A percentile compares a stretch with the other conserved stretches of the same genome.
Evolutionary conservation across 2,888 invertebrate species (phyloP).

Genomic region (Petrolisthes cinctipes): DNA sequence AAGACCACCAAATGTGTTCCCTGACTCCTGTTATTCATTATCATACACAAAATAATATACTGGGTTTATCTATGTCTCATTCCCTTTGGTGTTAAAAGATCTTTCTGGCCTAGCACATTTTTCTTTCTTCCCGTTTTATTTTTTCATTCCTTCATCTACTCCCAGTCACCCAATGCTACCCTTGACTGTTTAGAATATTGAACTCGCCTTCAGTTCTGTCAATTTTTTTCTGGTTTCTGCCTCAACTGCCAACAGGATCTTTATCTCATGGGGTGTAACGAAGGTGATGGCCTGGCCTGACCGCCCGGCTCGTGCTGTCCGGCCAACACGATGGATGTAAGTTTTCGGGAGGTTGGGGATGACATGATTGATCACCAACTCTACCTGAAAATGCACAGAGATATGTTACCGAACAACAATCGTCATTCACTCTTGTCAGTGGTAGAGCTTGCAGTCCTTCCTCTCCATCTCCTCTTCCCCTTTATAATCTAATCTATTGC

Average conservation of each 20-base stretch:
- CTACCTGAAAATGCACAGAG: constrained; percentile 76
- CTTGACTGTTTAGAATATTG: too few species aligned
- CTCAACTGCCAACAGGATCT: constrained; percentile 88
- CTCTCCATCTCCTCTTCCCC: constrained; percentile 67
- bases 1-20: too few species aligned
- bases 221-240: constrained; percentile 85
- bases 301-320: constrained; percentile 91
- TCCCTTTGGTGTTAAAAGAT: too few species aligned
- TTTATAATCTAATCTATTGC: neutral
- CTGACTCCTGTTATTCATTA: too few species aligned
- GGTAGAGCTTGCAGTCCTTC: constrained; percentile 88
- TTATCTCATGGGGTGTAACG: constrained; percentile 91
- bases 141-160: too few species aligned
- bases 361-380: constrained; percentile 93
- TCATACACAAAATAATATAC: too few species aligned
- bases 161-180: too few species aligned
- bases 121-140: too few species aligned
- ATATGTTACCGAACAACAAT: neutral
- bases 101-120: too few species aligned
- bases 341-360: constrained; percentile 91
- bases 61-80: too few species aligned
- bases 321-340: constrained; percentile 96
- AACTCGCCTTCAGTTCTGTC: constrained; percentile 82
- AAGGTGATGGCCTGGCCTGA: constrained; percentile 90
- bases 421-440: constrained; percentile 79